Percentiles rank a stretch among this genome's conserved stretches.
These are phyloP conservation scores for Crepidodera aurea DNA, from an alignment of 2,888 invertebrate species.

Conservation along the genomic window DNA sequence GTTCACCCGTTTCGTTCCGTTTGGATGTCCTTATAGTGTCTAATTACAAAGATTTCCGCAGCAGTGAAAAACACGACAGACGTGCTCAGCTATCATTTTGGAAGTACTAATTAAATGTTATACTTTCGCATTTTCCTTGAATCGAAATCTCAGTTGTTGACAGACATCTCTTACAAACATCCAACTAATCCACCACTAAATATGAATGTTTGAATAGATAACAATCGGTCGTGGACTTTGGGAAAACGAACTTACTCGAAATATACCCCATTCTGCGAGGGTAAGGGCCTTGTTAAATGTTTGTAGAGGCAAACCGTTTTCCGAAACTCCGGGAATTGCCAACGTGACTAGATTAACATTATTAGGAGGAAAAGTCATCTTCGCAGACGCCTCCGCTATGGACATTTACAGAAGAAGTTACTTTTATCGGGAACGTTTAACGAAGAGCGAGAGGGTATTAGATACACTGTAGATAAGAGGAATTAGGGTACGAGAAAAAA, in stretches of 20 bases:
- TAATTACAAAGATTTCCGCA: conserved; percentile 3
- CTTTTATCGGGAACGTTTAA: too few relatives aligned
- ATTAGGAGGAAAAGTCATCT: conserved; percentile 8
- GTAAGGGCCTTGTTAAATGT: conserved; percentile 10
- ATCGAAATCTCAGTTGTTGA: too few relatives aligned
- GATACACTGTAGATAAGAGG: too few relatives aligned
- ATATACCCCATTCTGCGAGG: neutral
- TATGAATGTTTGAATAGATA: conserved; percentile 12
- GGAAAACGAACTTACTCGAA: neutral
- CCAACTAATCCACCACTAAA: neutral
- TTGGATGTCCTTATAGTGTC: neutral
- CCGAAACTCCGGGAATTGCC: conserved; percentile 2
- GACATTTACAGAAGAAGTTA: neutral
- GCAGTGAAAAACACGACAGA: neutral
- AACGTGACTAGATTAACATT: conserved; percentile 13
- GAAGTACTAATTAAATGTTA: too few relatives aligned
- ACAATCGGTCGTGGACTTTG: neutral
- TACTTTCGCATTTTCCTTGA: too few relatives aligned
- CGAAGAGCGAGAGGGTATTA: too few relatives aligned
- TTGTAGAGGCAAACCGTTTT: conserved; percentile 4
- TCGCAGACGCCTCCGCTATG: neutral
- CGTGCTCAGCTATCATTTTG: neutral
- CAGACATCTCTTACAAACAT: too few relatives aligned
- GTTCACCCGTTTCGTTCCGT: neutral
- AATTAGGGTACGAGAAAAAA: too few relatives aligned